Evolutionary conservation across 2,113 vertebrate species (phyloP).

Genomic region (Poecilia latipinna): DNA sequence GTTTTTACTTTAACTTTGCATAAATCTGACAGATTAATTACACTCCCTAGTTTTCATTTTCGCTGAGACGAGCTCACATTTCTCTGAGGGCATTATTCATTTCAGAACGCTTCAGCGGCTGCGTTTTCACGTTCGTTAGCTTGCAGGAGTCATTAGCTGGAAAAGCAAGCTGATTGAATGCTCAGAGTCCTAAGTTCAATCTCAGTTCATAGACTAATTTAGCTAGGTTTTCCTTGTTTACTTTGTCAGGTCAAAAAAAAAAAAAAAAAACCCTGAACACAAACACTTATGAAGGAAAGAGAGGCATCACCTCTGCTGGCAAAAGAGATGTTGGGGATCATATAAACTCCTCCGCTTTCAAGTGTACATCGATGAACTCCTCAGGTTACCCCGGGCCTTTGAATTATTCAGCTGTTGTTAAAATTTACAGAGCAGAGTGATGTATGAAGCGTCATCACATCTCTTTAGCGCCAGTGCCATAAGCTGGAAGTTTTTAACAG

Average conservation of each 20-base stretch:
- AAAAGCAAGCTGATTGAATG: constrained; percentile 31
- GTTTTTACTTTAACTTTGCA: not conserved
- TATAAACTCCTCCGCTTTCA: constrained; percentile 22
- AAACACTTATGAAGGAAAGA: not conserved
- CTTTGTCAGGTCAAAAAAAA: constrained; percentile 7
- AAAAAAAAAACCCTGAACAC: not conserved
- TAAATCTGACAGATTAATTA: constrained; percentile 10
- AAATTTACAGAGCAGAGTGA: constrained; percentile 62
- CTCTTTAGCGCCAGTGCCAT: not conserved
- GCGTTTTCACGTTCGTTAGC: constrained; percentile 37
- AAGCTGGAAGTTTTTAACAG: constrained; percentile 20
- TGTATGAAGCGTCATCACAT: constrained; percentile 56
- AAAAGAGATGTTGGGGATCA: constrained; percentile 16
- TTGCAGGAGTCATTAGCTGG: constrained; percentile 30
- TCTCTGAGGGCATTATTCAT: constrained; percentile 30
- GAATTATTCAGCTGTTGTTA: constrained; percentile 77
- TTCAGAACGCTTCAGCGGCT: constrained; percentile 26
- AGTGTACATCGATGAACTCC: constrained; percentile 36
- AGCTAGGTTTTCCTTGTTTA: not conserved
- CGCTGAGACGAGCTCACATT: constrained; percentile 5
- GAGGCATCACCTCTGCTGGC: not conserved
- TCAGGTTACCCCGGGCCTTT: constrained; percentile 66
- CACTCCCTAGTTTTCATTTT: constrained; percentile 28
- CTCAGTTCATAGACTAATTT: constrained; percentile 25
- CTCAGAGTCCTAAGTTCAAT: constrained; percentile 52